phyloP scores from a whole-genome alignment of 92 coral and sea anemone genomes.

The Paramuricea clavata region DNA sequence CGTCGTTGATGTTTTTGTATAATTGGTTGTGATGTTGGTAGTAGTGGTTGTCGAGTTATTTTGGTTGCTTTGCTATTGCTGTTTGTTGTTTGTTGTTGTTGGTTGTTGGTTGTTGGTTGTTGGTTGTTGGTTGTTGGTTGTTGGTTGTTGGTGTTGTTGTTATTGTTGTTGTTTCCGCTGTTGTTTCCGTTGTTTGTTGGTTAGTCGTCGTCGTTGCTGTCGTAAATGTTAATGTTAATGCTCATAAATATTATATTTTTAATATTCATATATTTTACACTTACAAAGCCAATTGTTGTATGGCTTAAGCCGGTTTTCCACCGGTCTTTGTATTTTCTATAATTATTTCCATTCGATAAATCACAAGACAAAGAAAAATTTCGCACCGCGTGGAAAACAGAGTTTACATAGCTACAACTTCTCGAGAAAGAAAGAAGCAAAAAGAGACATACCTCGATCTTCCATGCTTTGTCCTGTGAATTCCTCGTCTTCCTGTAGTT shows the following conservation, averaged over 20 bases:
- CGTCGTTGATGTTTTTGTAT: background rate
- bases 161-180: background rate
- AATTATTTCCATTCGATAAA: too few relatives aligned
- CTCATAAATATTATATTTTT: too few relatives aligned
- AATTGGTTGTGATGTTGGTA: too few relatives aligned
- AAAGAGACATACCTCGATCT: slow-evolving; percentile 78
- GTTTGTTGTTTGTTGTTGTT: background rate
- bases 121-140: background rate
- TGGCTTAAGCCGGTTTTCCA: too few relatives aligned
- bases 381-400: too few relatives aligned
- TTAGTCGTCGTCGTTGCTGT: background rate
- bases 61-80: too few relatives aligned
- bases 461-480: slow-evolving; percentile 42
- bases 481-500: slow-evolving; percentile 89
- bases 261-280: too few relatives aligned
- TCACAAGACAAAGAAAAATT: too few relatives aligned
- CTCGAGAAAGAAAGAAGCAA: slow-evolving; percentile 47
- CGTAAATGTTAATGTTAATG: too few relatives aligned
- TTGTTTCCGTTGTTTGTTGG: background rate
- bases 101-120: background rate
- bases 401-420: slow-evolving; percentile 67
- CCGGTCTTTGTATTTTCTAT: too few relatives aligned
- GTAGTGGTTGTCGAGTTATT: too few relatives aligned
- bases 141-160: background rate
- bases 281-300: too few relatives aligned